These are phyloP conservation scores for Lepeophtheirus nordmannii DNA, from an alignment of 2,888 invertebrate genomes.

Conservation along the genomic window DNA sequence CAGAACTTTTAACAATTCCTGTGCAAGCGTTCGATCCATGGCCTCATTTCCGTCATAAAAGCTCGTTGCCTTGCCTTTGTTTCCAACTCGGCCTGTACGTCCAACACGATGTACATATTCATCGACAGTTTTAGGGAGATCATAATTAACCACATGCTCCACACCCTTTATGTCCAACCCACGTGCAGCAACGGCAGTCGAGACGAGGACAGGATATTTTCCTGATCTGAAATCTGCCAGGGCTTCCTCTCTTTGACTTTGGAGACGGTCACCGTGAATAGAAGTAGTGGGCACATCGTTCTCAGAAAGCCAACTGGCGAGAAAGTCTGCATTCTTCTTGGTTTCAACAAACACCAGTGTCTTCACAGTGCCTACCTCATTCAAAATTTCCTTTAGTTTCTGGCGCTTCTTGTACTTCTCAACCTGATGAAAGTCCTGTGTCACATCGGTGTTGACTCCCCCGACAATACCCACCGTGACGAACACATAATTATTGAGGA, in stretches of 20 bases:
- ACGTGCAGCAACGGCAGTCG: slow-evolving; percentile 84
- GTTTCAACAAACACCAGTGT: slow-evolving; percentile 66
- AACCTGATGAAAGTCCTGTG: slow-evolving; percentile 47
- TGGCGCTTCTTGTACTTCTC: slow-evolving; percentile 53
- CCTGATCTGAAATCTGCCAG: slow-evolving; percentile 64
- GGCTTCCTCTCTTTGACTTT: slow-evolving; percentile 54
- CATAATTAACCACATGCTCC: slow-evolving; percentile 41
- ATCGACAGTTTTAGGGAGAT: slow-evolving; percentile 37
- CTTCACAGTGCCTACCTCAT: slow-evolving; percentile 5
- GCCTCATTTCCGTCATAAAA: slow-evolving; percentile 42
- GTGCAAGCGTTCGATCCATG: neutral
- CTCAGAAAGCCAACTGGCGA: slow-evolving; percentile 65
- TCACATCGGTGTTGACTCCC: slow-evolving; percentile 77
- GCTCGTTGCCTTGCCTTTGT: slow-evolving; percentile 36
- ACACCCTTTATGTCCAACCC: slow-evolving; percentile 78
- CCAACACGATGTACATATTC: slow-evolving; percentile 41
- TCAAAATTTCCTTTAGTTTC: slow-evolving; percentile 40
- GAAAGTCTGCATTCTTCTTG: slow-evolving; percentile 74
- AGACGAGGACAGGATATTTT: slow-evolving; percentile 64
- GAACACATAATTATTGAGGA: slow-evolving; percentile 52
- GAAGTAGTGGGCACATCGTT: slow-evolving; percentile 40
- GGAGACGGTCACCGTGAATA: slow-evolving; percentile 34
- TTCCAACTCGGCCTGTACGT: slow-evolving; percentile 39
- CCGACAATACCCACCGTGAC: slow-evolving; percentile 81
- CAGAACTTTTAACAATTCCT: neutral